A percentile compares a stretch with the other conserved stretches of the same genome.
Conservation (phyloP, 2,888 invertebrate genomes). For the Aphidoletes aphidimyza region DNA sequence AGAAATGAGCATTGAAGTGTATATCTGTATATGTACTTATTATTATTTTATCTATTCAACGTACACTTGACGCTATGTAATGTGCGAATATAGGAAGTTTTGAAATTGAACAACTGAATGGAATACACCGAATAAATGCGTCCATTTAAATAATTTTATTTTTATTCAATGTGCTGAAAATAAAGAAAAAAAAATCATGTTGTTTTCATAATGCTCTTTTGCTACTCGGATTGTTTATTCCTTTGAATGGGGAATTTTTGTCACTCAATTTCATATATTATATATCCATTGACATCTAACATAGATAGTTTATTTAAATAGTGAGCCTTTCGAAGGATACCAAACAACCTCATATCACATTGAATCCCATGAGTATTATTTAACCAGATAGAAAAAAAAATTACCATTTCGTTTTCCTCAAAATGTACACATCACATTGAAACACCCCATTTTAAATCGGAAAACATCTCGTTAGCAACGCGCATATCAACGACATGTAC, state of each 20-base stretch:
- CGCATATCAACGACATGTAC: neutral
- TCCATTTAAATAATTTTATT: neutral
- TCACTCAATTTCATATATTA: too few relatives aligned
- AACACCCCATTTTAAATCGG: neutral
- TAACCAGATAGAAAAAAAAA: neutral
- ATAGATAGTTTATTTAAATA: neutral
- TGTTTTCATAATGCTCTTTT: constrained; percentile 15
- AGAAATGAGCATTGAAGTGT: too few relatives aligned
- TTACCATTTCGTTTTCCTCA: neutral
- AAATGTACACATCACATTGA: neutral
- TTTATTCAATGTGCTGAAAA: neutral
- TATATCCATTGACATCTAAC: constrained; percentile 34
- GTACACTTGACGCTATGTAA: neutral
- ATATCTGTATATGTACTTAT: neutral
- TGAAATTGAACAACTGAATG: too few relatives aligned
- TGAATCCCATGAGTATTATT: constrained; percentile 1
- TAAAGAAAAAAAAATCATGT: too few relatives aligned
- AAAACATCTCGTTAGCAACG: constrained; percentile 37
- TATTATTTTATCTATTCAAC: neutral
- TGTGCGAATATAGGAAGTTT: too few relatives aligned
- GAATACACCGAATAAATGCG: neutral
- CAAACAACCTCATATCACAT: neutral
- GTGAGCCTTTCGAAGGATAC: neutral
- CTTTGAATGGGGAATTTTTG: neutral
- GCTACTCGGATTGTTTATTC: neutral